phyloP scores from a whole-genome alignment of 2,113 vertebrate species.

The Drymodes brunneopygia region DNA sequence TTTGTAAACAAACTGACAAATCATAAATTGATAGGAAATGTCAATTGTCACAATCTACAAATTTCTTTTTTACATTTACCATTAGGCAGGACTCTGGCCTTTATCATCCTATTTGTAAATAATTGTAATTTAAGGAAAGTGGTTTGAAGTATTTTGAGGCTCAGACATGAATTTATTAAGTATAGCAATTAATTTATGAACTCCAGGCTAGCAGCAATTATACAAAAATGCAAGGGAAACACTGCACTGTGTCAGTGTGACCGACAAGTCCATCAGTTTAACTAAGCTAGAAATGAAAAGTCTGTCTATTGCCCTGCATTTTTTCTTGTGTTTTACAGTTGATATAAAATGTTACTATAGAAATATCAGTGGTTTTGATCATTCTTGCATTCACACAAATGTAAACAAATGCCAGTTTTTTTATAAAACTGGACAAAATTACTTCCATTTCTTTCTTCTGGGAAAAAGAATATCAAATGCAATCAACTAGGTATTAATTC shows the following conservation, averaged over 20 bases:
- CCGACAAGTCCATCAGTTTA: neutral
- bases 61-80: neutral
- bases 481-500: neutral
- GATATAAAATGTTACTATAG: neutral
- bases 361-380: neutral
- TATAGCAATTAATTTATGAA: neutral
- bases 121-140: neutral
- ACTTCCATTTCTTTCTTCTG: neutral
- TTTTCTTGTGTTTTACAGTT: neutral
- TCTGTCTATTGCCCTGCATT: neutral
- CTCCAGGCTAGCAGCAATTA: neutral
- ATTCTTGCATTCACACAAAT: neutral
- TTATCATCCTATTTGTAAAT: neutral
- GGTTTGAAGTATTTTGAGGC: neutral
- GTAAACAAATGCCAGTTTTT: neutral
- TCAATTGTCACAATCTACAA: neutral
- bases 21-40: neutral
- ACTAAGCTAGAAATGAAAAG: neutral
- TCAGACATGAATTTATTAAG: neutral
- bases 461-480: neutral
- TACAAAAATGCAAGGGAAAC: neutral
- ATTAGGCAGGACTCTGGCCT: neutral
- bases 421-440: neutral
- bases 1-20: neutral
- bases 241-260: rapidly evolving